Conservation (phyloP, 2,797 vertebrate species). For the Sebastes vulpes region DNA sequence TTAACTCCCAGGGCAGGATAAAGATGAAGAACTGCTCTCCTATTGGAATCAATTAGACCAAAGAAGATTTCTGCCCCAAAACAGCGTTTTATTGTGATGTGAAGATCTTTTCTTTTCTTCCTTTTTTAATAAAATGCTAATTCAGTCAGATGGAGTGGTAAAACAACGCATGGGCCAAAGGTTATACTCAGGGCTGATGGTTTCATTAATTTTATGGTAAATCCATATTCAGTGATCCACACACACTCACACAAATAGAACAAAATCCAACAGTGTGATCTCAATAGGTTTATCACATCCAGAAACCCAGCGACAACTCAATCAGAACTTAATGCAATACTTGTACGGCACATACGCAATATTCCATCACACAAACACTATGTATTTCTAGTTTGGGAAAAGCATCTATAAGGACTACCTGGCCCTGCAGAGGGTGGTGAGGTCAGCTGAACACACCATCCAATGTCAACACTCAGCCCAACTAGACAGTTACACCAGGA, state of each 20-base stretch:
- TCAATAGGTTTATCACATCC: neutral
- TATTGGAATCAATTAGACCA: conserved; percentile 62
- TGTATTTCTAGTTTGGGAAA: neutral
- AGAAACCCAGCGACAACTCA: neutral
- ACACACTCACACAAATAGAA: neutral
- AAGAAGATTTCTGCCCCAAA: conserved; percentile 48
- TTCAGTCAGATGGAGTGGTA: neutral
- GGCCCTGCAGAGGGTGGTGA: neutral
- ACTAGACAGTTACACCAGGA: neutral
- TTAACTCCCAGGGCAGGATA: conserved; percentile 62
- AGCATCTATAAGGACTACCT: neutral
- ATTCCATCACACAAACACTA: neutral
- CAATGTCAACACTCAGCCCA: neutral
- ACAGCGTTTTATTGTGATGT: conserved; percentile 38
- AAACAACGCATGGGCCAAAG: conserved; percentile 1
- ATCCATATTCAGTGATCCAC: neutral
- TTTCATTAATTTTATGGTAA: neutral
- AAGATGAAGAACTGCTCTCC: conserved; percentile 61
- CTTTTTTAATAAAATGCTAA: conserved; percentile 4
- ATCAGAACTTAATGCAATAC: neutral
- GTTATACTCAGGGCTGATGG: neutral
- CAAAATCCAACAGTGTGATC: neutral
- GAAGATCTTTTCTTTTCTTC: neutral
- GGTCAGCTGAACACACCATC: neutral
- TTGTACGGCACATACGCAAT: neutral